Evolutionary conservation across 1,140 invertebrate genomes (phyloP).

Genomic region (Acromyrmex heyeri): DNA sequence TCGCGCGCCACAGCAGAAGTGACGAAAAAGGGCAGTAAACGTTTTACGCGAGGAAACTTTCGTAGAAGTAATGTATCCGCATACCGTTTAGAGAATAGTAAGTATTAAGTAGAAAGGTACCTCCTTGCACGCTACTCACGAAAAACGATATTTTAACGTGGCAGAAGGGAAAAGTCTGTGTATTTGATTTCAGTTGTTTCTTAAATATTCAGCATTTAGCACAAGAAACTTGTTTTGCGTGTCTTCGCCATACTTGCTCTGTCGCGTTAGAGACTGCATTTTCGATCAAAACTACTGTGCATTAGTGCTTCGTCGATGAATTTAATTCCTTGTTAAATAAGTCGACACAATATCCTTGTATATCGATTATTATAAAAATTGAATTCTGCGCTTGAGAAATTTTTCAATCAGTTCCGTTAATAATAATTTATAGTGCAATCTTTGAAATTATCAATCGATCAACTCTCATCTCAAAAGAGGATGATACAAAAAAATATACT

Average conservation of each 20-base stretch:
- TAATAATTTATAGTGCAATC: background rate
- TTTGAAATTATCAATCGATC: background rate
- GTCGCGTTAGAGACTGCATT: conserved; percentile 11
- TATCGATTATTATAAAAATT: background rate
- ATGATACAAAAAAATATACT: background rate
- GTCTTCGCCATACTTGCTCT: background rate
- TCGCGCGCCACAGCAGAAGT: conserved; percentile 55
- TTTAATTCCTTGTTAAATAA: conserved; percentile 2
- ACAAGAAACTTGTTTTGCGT: conserved; percentile 27
- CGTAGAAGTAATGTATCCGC: conserved; percentile 72
- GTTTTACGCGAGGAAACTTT: conserved; percentile 69
- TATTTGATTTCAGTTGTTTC: conserved; percentile 55
- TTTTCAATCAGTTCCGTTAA: background rate
- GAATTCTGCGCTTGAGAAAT: background rate
- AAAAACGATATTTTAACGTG: conserved; percentile 58
- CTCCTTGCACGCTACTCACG: conserved; percentile 70
- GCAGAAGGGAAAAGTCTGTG: conserved; percentile 47
- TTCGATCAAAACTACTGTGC: background rate
- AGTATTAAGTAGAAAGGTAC: conserved; percentile 71
- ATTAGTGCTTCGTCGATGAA: background rate
- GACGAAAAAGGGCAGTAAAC: conserved; percentile 71
- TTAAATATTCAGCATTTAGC: conserved; percentile 68
- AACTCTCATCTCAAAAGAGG: background rate
- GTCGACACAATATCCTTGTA: background rate
- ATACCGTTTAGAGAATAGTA: conserved; percentile 68